These are phyloP conservation scores for Trichopoda pennipes DNA, from an alignment of 2,888 invertebrate genomes.

Conservation along the genomic window DNA sequence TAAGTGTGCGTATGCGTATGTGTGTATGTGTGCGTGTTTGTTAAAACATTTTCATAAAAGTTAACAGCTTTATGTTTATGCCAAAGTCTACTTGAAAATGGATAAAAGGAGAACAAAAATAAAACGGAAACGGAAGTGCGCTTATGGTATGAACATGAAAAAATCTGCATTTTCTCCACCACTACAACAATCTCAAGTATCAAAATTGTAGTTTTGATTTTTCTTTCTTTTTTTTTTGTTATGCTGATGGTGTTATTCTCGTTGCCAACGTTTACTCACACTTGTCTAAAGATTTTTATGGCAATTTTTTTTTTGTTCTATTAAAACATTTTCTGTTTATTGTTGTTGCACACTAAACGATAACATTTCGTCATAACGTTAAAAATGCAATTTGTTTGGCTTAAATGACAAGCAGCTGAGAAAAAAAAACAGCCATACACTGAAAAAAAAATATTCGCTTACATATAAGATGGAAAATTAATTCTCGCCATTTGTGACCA, in stretches of 20 bases:
- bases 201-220: slow-evolving; percentile 49
- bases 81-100: slow-evolving; percentile 22
- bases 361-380: slow-evolving; percentile 71
- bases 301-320: slow-evolving; percentile 26
- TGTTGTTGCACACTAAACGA: slow-evolving; percentile 61
- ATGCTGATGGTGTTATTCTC: slow-evolving; percentile 34
- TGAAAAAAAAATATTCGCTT: not conserved
- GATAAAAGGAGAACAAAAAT: slow-evolving; percentile 15
- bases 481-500: too few relatives aligned
- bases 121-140: slow-evolving; percentile 66
- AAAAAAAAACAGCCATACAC: slow-evolving; percentile 30
- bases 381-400: slow-evolving; percentile 68
- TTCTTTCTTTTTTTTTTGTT: slow-evolving; percentile 24
- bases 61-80: slow-evolving; percentile 57
- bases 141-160: slow-evolving; percentile 54
- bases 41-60: slow-evolving; percentile 60
- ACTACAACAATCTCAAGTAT: slow-evolving; percentile 44
- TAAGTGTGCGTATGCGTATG: not conserved
- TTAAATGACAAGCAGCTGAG: slow-evolving; percentile 56
- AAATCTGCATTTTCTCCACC: slow-evolving; percentile 37
- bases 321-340: slow-evolving; percentile 32
- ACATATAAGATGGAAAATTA: not conserved
- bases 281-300: slow-evolving; percentile 30
- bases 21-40: slow-evolving; percentile 4
- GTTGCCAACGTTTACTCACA: slow-evolving; percentile 39